phyloP scores from a whole-genome alignment of 2,888 invertebrate species.

The Priocnemis perturbator region DNA sequence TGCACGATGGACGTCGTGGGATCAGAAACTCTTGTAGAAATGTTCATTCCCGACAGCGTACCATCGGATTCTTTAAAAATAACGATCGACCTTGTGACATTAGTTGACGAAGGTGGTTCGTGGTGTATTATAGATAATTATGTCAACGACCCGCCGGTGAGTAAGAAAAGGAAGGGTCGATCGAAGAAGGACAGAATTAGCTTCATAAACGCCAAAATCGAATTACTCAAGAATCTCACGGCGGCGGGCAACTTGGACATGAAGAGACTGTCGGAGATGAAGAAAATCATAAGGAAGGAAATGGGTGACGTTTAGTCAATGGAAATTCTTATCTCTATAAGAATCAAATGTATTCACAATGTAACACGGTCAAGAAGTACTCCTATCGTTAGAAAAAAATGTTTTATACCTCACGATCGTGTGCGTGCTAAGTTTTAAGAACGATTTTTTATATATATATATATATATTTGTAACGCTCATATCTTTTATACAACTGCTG shows the following conservation, averaged over 20 bases:
- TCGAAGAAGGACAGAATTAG: conserved; percentile 41
- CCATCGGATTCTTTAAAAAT: conserved; percentile 31
- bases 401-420: no score
- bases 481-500: neutral
- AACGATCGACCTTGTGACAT: conserved; percentile 61
- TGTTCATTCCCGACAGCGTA: conserved; percentile 47
- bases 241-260: conserved; percentile 50
- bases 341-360: conserved; percentile 21
- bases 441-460: neutral
- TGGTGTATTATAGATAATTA: conserved; percentile 68
- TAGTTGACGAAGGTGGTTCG: conserved; percentile 50
- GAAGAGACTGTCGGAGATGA: conserved; percentile 59
- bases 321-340: neutral
- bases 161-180: conserved; percentile 33
- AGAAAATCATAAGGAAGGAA: conserved; percentile 60
- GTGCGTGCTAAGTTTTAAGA: no score
- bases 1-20: conserved; percentile 58
- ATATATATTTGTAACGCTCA: neutral
- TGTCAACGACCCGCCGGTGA: conserved; percentile 45
- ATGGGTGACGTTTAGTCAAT: conserved; percentile 35
- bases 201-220: conserved; percentile 63
- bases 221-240: conserved; percentile 50
- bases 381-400: neutral
- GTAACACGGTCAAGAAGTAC: neutral
- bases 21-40: conserved; percentile 53